Percentiles rank a stretch among this genome's conserved stretches.
Evolutionary conservation across 1,140 invertebrate species (phyloP).

Genomic region (Pseudomyrmex sp.): DNA sequence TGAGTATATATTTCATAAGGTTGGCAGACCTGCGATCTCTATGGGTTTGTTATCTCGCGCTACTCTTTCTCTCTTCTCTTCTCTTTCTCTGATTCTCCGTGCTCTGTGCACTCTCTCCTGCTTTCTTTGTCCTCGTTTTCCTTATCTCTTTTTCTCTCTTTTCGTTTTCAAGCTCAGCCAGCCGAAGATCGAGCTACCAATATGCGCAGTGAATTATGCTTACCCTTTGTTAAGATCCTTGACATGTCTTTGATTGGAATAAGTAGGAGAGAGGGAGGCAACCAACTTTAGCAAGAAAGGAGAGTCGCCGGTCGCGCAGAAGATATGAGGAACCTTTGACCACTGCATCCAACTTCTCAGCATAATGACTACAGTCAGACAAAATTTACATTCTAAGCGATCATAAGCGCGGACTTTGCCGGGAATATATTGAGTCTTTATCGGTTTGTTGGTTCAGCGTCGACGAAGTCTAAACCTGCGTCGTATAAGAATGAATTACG

Average conservation of each 20-base stretch:
- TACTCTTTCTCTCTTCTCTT: background rate
- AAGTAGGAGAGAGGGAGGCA: slow-evolving; percentile 1
- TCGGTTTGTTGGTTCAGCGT: slow-evolving; percentile 52
- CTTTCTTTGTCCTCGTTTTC: background rate
- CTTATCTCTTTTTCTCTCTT: slow-evolving; percentile 14
- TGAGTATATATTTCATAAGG: slow-evolving; percentile 75
- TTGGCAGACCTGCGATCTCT: slow-evolving; percentile 69
- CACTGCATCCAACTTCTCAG: slow-evolving; percentile 22
- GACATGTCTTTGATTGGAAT: slow-evolving; percentile 75
- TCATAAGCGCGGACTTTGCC: slow-evolving; percentile 6
- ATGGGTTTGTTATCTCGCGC: slow-evolving; percentile 68
- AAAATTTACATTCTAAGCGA: slow-evolving; percentile 64
- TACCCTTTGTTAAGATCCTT: slow-evolving; percentile 70
- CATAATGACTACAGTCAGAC: slow-evolving; percentile 45
- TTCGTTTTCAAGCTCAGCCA: slow-evolving; percentile 21
- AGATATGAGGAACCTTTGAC: slow-evolving; percentile 69
- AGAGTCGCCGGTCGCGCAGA: slow-evolving; percentile 1
- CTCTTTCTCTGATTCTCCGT: background rate
- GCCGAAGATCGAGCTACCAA: slow-evolving; percentile 69
- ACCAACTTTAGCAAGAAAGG: slow-evolving; percentile 33
- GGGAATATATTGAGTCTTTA: slow-evolving; percentile 37
- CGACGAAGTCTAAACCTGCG: slow-evolving; percentile 1
- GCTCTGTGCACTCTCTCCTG: background rate
- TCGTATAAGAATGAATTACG: slow-evolving; percentile 42
- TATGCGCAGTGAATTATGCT: slow-evolving; percentile 72